Base-by-base conservation (phyloP, 2,113 vertebrate species). In the Camelus dromedarius region DNA sequence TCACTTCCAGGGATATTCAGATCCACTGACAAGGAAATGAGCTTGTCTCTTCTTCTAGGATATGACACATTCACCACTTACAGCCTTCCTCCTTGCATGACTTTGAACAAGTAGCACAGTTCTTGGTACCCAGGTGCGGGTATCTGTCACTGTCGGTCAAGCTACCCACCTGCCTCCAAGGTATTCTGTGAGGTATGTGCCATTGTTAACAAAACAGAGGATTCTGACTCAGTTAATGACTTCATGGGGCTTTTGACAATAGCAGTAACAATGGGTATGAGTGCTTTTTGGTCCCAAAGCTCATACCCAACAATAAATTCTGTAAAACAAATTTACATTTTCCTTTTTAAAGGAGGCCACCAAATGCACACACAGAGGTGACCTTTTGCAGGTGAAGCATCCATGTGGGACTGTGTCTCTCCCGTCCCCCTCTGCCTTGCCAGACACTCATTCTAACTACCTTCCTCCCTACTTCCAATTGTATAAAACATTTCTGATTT, bases 281-380 rank as follows among this genome's bases (percentile, higher is more conserved):
- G 2, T 72, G 52, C 1, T 66, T 82, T 84, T 87, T 87, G 2
- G 75, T 70, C 46, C 80, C 35, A 48, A 50, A 52, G 50, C 18
- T 60, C 60, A 54, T 48, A 42, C 13, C 48, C 6, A 75, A 12
- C 46, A 82, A 48, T n/a, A 83, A 46, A 69, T 89, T 56, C 35
- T 3, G 6, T 73, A 75, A 69, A 50, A 52, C 15, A n/a, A 81
- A 48, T 82, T 56, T 28, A 22, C 1, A 8, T 66, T 77, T 89
- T 85, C 14, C 67, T 58, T 83, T 94, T 75, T 52, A 89, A 96
- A 60, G 38, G n/a, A 75, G 58, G 7, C 24, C 64, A 26, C 50
- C 50, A 83, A 64, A 69, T 2, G 3, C 24, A 10, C 11, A 3
- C 67, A 72, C 11, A 35, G 52, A 67, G 19, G 28, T 58, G 88